phyloP scores from a whole-genome alignment of 2,888 invertebrate genomes.

The Agrochola litura region DNA sequence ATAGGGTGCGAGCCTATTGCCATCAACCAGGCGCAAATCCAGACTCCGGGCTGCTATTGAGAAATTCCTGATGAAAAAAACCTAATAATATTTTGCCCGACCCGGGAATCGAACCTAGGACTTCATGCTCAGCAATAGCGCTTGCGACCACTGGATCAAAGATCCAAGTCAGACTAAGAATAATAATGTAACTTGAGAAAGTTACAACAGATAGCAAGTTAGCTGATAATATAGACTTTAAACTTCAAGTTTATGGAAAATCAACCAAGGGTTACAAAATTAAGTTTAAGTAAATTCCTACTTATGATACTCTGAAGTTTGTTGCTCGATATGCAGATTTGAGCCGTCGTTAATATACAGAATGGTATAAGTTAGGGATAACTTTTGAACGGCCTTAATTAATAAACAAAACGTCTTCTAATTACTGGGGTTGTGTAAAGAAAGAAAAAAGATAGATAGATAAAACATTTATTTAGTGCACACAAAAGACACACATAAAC shows the following conservation, averaged over 20 bases:
- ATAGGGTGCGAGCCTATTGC: too few relatives aligned
- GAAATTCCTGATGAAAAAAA: not conserved
- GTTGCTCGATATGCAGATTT: conserved; percentile 37
- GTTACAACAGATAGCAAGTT: conserved; percentile 18
- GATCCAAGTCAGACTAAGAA: too few relatives aligned
- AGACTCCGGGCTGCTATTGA: too few relatives aligned
- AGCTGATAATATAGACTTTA: conserved; percentile 30
- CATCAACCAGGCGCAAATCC: too few relatives aligned
- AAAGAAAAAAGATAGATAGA: too few relatives aligned
- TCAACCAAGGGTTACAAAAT: conserved; percentile 34
- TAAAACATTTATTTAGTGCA: too few relatives aligned
- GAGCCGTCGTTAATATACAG: conserved; percentile 33
- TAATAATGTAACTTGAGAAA: conserved; percentile 15
- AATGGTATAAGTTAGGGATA: conserved; percentile 7
- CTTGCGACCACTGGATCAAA: too few relatives aligned
- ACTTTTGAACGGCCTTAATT: conserved; percentile 37
- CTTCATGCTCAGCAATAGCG: not conserved
- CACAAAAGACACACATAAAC: too few relatives aligned
- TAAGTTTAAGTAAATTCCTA: conserved; percentile 45
- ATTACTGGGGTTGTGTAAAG: not conserved
- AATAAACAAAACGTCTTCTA: conserved; percentile 23
- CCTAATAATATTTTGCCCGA: not conserved
- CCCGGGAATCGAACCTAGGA: not conserved
- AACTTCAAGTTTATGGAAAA: conserved; percentile 39
- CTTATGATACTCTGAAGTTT: conserved; percentile 33